Conservation (phyloP, 2,797 vertebrate genomes). For the Oreonectes daqikongensis region DNA sequence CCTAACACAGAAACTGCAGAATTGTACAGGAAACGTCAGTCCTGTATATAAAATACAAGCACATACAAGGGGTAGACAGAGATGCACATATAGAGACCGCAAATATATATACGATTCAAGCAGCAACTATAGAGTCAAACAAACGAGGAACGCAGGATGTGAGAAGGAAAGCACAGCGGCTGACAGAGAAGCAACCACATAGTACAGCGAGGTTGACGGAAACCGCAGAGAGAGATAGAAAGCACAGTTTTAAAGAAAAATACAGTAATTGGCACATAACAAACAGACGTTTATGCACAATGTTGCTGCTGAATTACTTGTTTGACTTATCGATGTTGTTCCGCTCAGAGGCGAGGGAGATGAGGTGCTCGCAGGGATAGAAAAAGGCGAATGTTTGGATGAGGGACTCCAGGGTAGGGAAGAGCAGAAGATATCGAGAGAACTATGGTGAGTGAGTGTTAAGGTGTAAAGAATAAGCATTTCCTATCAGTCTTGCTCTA, state of each 20-base stretch:
- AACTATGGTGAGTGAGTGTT: slow-evolving; percentile 31
- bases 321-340: slow-evolving; percentile 12
- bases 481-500: neutral
- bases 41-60: neutral
- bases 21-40: neutral
- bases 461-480: slow-evolving; percentile 15
- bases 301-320: slow-evolving; percentile 41
- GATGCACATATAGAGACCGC: neutral
- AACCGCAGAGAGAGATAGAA: slow-evolving; percentile 45
- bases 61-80: slow-evolving; percentile 4
- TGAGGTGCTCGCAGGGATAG: neutral
- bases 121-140: slow-evolving; percentile 5
- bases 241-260: slow-evolving; percentile 33
- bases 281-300: slow-evolving; percentile 23
- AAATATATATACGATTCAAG: slow-evolving; percentile 17
- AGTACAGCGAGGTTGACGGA: slow-evolving; percentile 24
- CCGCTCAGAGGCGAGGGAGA: neutral
- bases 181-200: slow-evolving; percentile 43
- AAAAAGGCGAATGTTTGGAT: neutral
- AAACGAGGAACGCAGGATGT: slow-evolving; percentile 12
- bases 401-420: slow-evolving; percentile 35
- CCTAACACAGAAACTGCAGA: neutral
- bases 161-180: slow-evolving; percentile 33
- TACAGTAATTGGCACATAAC: slow-evolving; percentile 13
- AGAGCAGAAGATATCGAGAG: slow-evolving; percentile 27